Evolutionary conservation across 2,113 vertebrate genomes (phyloP).

Genomic region (Naja naja): DNA sequence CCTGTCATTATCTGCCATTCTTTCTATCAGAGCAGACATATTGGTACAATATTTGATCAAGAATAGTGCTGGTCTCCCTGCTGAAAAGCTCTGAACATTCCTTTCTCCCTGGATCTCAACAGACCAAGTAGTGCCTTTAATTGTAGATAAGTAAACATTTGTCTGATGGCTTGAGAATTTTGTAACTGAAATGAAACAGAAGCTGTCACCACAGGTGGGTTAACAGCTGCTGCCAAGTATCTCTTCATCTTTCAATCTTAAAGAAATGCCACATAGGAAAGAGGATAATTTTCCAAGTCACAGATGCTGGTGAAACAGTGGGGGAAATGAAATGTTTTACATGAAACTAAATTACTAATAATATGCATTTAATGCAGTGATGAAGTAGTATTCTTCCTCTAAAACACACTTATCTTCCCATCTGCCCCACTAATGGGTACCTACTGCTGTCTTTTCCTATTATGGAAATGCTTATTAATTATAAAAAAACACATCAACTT

Average conservation of each 20-base stretch:
- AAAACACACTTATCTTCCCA: neutral
- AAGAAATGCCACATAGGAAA: constrained; percentile 40
- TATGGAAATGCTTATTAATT: neutral
- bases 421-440: neutral
- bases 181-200: constrained; percentile 71
- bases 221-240: constrained; percentile 70
- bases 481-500: neutral
- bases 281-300: constrained; percentile 56
- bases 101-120: constrained; percentile 51
- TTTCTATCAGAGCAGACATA: constrained; percentile 6
- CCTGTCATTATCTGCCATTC: constrained; percentile 23
- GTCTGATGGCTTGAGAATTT: constrained; percentile 65
- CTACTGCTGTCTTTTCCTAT: neutral
- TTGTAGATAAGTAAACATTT: constrained; percentile 70
- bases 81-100: constrained; percentile 41
- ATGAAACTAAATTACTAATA: constrained; percentile 17
- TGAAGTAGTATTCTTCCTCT: neutral
- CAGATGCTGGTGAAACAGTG: constrained; percentile 42
- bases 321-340: constrained; percentile 42
- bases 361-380: constrained; percentile 37
- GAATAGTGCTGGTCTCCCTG: constrained; percentile 43
- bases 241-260: constrained; percentile 50
- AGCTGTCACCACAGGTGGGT: constrained; percentile 71
- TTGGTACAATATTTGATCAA: constrained; percentile 51
- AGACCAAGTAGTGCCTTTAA: constrained; percentile 61